Base-by-base conservation (phyloP, 2,888 invertebrate genomes). In the Luffia ferchaultella region DNA sequence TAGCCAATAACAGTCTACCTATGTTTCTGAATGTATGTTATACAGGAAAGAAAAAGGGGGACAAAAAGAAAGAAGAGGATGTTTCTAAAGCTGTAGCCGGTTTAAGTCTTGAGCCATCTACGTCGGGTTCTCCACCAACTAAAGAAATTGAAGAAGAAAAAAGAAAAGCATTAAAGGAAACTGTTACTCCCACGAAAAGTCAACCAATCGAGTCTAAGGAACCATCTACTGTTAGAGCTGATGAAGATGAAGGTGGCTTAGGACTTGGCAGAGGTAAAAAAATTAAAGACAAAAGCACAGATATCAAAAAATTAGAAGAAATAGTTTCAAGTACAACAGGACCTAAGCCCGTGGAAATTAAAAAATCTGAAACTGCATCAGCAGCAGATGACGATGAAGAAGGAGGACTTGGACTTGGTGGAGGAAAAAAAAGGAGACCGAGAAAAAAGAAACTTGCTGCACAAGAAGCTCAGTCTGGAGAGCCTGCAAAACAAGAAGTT, bases 371-470 rank as follows among this genome's bases (percentile, higher is more conserved):
- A n/a, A n/a, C n/a, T n/a, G n/a, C n/a, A n/a, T n/a, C 30, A 30
- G 12, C 30, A 7, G 46, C 2, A 16, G 16, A 16, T 30, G 20
- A 46, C 1, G 46, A 17, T 9, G 56, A 52, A 50, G 59, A 56
- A 41, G 53, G 55, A 40, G 56, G 61, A 2, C n/a, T 62, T 18
- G 46, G 50, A n/a, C 16, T 50, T 1, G 54, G 55, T 12, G 52
- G 45, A 40, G 59, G 50, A 40, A 65, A 57, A 52, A 68, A 50
- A 54, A 60, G 51, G 46, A 60, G 58, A 12, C 53, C 55, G 45
- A 57, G 62, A 49, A 65, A 59, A 44, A 67, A 67, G 48, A 67
- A 68, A 49, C 60, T 56, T 42, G 53, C 59, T 9, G 49, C 52
- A 51, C 16, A 51, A 52, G 44, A 46, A 42, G 12, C 50, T 16